Evolutionary conservation across 2,888 invertebrate species (phyloP), one percentile per base, ranked within the genome.

Genomic region (Erebia aethiops): DNA sequence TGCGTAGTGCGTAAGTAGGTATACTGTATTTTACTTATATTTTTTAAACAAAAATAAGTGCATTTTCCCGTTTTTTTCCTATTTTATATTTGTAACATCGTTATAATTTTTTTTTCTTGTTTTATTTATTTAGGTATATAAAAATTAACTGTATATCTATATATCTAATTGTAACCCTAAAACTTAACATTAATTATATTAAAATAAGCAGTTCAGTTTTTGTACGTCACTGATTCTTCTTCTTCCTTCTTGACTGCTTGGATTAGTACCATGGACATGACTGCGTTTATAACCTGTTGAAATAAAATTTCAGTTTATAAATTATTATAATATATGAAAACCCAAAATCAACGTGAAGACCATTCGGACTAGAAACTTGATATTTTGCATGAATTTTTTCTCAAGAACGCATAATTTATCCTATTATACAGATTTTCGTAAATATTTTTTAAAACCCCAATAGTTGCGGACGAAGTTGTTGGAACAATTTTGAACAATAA

Each of bases 201-300:
- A 49, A 26, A n/a, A 1, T 46, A 16, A 1, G n/a, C n/a, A n/a
- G n/a, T 61, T 74, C 76, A 79, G 70, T 87, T 92, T 79, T 94
- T 95, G 78, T 93, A 95, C 11, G 91, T 87, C 71, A 92, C 90
- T 0, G 87, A 84, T 76, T 94, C 94, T 4, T 96, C 95, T 77
- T 96, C 96, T 90, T 97, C 97, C 83, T 96, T 96, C 82, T 95
- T 95, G 43, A 97, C 94, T 1, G 97, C 97, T 86, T 96, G 96
- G 11, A 96, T 94, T 14, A 97, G 94, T 13, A 97, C 93, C 58
- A 96, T 79, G 1, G 96, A 95, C 89, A 97, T 94, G 0, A 96
- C 96, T 8, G 94, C 95, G 80, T 96, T 95, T 69, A 97, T 87
- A 5, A 96, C 94, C 96, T 96, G 90, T 9, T 61, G 70, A 76